Evolutionary conservation across 2,888 invertebrate species (phyloP).

Genomic region (Ophion slaviceki): DNA sequence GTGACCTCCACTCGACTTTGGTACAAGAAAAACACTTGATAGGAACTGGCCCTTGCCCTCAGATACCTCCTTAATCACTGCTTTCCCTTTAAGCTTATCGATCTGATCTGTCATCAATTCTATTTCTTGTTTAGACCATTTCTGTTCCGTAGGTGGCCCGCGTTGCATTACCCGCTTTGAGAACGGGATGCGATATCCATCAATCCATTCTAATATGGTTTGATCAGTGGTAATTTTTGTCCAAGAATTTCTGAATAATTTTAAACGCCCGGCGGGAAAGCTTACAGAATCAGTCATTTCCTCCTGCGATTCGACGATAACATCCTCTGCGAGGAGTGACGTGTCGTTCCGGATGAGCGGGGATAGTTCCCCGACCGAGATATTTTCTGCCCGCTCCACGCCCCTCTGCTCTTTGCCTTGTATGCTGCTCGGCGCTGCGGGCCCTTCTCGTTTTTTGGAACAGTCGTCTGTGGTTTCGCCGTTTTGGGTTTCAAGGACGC

Average conservation of each 20-base stretch:
- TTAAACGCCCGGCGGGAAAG: neutral
- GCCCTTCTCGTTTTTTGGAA: slow-evolving; percentile 35
- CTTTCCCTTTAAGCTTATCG: too few relatives aligned
- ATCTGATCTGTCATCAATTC: slow-evolving; percentile 1
- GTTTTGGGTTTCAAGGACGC: slow-evolving; percentile 8
- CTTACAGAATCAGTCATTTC: slow-evolving; percentile 14
- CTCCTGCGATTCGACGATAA: slow-evolving; percentile 20
- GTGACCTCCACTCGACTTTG: slow-evolving; percentile 40
- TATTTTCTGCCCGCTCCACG: slow-evolving; percentile 8
- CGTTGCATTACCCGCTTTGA: neutral
- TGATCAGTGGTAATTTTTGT: neutral
- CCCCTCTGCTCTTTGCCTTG: slow-evolving; percentile 7
- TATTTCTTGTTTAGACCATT: slow-evolving; percentile 19
- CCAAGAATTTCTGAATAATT: neutral
- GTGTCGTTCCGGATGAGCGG: neutral
- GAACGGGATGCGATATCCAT: slow-evolving; percentile 24
- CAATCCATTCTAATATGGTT: slow-evolving; percentile 7
- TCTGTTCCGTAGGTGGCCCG: neutral
- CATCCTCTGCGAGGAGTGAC: neutral
- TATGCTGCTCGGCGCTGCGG: slow-evolving; percentile 2
- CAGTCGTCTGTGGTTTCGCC: neutral
- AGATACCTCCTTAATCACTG: neutral
- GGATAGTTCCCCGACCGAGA: neutral
- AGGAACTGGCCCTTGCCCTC: slow-evolving; percentile 52
- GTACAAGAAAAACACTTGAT: slow-evolving; percentile 46